Evolutionary conservation across 2,797 vertebrate genomes (phyloP), one percentile per base, ranked within the genome.

Genomic region (Pangasius larnaudii): DNA sequence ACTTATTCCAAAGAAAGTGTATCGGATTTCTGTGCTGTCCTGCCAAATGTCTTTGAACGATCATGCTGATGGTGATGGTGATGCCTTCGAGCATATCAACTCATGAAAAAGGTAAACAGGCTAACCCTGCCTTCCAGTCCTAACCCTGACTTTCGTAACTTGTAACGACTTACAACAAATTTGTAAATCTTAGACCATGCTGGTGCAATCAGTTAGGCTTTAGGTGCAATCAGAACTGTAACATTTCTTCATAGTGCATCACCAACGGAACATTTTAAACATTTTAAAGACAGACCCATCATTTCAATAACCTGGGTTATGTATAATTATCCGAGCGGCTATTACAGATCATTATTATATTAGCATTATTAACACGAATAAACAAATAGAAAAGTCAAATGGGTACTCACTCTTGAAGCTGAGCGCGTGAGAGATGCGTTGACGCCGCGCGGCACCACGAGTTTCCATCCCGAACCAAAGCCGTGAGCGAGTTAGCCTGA

Each of bases 401-500:
- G 10, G 16, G 5, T 78, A 96, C 96, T 96, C 88, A 97, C 96
- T 94, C 86, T 96, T 96, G 16, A 96, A 94, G 91, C 91, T 95
- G 91, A 86, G 94, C 81, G 92, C 42, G 59, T 89, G 90, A 88
- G 91, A 89, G 89, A 90, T 46, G 88, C 92, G 82, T 53, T 84
- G 82, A 69, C 82, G 82, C 46, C 82, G 95, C 89, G 75, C 18
- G 87, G 92, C 89, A 80, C 92, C 75, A 82, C 94, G 95, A 87
- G 91, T 93, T 91, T 93, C 94, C 96, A 97, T 97, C 93, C 94
- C 93, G 94, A 96, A 94, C 94, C 95, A 95, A 96, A 95, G 94
- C 95, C 94, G 94, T 95, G 94, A 95, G 96, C 96, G 96, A 97
- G 96, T 97, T 97, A 97, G 96, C 95, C 92, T 96, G 93, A 94